Percentiles rank a stretch among this genome's conserved stretches.
phyloP scores from a whole-genome alignment of 2,888 invertebrate genomes.

The Eurytoma californica region DNA sequence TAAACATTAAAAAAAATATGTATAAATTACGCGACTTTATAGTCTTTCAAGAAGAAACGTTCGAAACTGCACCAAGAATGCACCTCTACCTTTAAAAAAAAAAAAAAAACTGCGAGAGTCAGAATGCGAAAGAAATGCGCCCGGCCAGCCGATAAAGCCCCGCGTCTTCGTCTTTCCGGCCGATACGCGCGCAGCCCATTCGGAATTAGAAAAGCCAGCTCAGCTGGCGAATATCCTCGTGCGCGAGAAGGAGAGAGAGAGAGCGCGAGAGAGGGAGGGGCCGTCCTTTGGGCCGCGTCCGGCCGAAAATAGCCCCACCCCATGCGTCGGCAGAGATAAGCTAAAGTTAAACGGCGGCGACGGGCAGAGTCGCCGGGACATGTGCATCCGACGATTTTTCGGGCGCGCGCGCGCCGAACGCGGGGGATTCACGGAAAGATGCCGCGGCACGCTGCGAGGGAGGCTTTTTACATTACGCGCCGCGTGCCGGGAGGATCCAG shows the following conservation, averaged over 20 bases:
- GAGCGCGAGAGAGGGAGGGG: background rate
- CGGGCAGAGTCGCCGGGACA: constrained; percentile 8
- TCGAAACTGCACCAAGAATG: no score
- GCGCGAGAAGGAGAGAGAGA: constrained; percentile 6
- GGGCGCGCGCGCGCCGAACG: background rate
- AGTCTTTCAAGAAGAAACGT: no score
- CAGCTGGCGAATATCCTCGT: constrained; percentile 26
- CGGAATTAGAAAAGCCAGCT: background rate
- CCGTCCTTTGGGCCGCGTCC: constrained; percentile 37
- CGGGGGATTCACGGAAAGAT: background rate
- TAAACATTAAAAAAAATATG: no score
- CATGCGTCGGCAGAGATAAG: constrained; percentile 57
- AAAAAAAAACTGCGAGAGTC: no score
- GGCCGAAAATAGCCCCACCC: constrained; percentile 56
- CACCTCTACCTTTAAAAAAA: no score
- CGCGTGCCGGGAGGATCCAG: no score
- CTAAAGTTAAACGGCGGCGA: constrained; percentile 56
- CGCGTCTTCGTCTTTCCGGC: background rate
- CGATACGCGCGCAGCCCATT: background rate
- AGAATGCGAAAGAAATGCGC: no score
- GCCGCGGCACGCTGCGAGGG: no score
- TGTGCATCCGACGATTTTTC: constrained; percentile 30
- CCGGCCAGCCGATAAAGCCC: no score
- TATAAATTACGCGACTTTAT: no score
- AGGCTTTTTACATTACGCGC: no score